Base-by-base conservation (phyloP, 2,888 invertebrate genomes). In the Brachypalpus laphriformis region DNA sequence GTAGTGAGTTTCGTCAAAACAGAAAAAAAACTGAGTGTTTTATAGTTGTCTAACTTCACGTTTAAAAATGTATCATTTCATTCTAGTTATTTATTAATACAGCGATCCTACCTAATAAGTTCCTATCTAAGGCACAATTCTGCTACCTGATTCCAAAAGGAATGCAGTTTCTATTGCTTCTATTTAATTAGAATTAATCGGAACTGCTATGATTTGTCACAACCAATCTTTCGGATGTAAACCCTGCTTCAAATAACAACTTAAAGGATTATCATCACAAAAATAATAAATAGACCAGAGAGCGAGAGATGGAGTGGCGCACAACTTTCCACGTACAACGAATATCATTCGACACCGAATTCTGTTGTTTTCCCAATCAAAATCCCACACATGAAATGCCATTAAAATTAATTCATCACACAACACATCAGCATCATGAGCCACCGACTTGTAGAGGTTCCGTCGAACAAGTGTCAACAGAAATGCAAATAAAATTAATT, bases 401-500 rank as follows among this genome's bases (percentile, higher is more conserved):
- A 86, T 86, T 86, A 77, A 86, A 86, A 86, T 86, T 82, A 86
- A 86, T 82, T 82, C 82, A 71, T 63, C 82, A 56, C 66, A n/a
- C 76, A 51, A 25, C 25, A 45, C 54, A 68, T 47, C 59, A 42
- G 16, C 45, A 57, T 57, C 61, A 65, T 78, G 65, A 28, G 34
- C 20, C 34, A 56, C 20, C 34, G n/a, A 47, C n/a, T 47, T 45
- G 22, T 18, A 45, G 18, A 54, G 28, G 65, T 65, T 54, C 54
- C 40, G 51, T 61, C 68, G 77, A 89, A 90, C 88, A 88, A 90
- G 89, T 89, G 90, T 89, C 89, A 90, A 90, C 89, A 85, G 89
- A 89, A 89, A 87, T 88, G 89, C 87, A 89, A 88, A 88, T 78
- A 87, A 88, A 89, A 88, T 89, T 89, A 90, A 89, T 89, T 88